phyloP scores from a whole-genome alignment of 2,797 vertebrate species.

The Xenops minutus region DNA sequence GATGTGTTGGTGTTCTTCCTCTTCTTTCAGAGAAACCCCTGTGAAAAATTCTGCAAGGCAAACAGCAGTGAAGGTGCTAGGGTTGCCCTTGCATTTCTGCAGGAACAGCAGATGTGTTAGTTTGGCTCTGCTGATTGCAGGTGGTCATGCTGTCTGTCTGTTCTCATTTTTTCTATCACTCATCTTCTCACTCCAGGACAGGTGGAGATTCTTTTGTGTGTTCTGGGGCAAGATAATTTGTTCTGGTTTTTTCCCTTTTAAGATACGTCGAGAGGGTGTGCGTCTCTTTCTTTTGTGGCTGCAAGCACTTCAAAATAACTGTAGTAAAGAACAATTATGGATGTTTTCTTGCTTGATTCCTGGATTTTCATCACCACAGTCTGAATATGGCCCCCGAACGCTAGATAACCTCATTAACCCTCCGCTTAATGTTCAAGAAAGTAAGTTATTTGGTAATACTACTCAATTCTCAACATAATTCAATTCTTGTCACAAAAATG shows the following conservation, averaged over 20 bases:
- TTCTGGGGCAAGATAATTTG: background rate
- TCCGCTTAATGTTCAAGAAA: constrained; percentile 89
- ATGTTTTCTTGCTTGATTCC: constrained; percentile 98
- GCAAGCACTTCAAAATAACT: constrained; percentile 94
- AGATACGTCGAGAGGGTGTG: constrained; percentile 97
- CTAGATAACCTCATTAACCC: constrained; percentile 96
- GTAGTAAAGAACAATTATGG: constrained; percentile 92
- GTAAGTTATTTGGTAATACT: constrained; percentile 76
- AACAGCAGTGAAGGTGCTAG: background rate
- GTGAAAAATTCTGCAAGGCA: background rate
- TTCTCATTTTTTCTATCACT: background rate
- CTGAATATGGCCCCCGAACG: constrained; percentile 89
- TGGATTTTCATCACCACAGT: constrained; percentile 92
- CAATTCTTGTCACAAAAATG: background rate
- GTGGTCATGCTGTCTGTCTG: background rate
- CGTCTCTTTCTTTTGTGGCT: constrained; percentile 97
- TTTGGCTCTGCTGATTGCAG: background rate
- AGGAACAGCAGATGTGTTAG: background rate
- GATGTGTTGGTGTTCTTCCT: background rate
- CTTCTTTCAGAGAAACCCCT: background rate
- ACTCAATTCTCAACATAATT: background rate
- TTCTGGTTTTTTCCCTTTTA: background rate
- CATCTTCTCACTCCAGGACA: background rate
- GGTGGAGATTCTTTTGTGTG: background rate
- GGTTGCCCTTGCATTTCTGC: background rate